These are phyloP conservation scores for Todiramphus chloris DNA, from an alignment of 2,113 vertebrate genomes.

Conservation along the genomic window DNA sequence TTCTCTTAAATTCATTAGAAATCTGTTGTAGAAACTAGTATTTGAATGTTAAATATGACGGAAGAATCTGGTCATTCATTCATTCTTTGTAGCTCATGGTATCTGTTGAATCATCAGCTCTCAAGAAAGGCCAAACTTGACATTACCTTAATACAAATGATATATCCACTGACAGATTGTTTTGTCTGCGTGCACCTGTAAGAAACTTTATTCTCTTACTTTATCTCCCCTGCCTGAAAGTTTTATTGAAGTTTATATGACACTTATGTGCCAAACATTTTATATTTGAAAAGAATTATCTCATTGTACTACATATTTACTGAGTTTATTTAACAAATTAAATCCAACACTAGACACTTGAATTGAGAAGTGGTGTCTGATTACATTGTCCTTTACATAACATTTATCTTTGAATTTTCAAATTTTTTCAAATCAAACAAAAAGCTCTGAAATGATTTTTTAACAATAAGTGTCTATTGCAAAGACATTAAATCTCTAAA, in stretches of 20 bases:
- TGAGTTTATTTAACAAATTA: background rate
- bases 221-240: background rate
- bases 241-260: background rate
- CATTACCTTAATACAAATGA: background rate
- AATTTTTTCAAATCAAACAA: background rate
- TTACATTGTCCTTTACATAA: background rate
- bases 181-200: background rate
- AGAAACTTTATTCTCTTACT: background rate
- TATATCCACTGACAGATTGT: background rate
- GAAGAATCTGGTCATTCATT: background rate
- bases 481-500: background rate
- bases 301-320: background rate
- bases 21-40: background rate
- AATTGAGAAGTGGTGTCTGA: background rate
- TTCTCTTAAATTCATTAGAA: background rate
- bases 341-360: background rate
- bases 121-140: background rate
- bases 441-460: background rate
- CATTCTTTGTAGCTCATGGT: background rate
- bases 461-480: background rate
- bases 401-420: background rate
- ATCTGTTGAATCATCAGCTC: background rate
- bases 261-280: accelerated
- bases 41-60: background rate
- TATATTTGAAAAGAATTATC: background rate